These are phyloP conservation scores for Miichthys miiuy DNA, from an alignment of 2,797 vertebrate genomes.

Conservation along the genomic window DNA sequence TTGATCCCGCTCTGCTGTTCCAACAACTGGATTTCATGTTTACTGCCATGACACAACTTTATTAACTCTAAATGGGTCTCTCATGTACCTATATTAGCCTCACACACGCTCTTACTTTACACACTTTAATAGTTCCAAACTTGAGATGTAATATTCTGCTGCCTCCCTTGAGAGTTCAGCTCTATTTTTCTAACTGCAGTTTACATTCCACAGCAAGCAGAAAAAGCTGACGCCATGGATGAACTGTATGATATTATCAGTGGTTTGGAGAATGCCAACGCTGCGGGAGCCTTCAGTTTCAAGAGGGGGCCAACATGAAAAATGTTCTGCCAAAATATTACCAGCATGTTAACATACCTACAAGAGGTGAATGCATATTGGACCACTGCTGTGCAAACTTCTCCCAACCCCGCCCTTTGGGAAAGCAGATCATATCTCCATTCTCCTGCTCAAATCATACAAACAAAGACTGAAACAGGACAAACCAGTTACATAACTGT, in stretches of 20 bases:
- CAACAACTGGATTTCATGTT: slow-evolving; percentile 9
- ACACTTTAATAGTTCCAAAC: slow-evolving; percentile 18
- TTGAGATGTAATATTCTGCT: slow-evolving; percentile 27
- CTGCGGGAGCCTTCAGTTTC: slow-evolving; percentile 49
- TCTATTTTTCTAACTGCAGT: slow-evolving; percentile 35
- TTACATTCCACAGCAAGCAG: slow-evolving; percentile 56
- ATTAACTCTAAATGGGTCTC: slow-evolving; percentile 14
- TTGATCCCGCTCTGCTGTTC: slow-evolving; percentile 1
- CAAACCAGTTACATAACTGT: slow-evolving; percentile 44
- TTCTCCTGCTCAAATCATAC: slow-evolving; percentile 26
- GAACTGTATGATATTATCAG: slow-evolving; percentile 53
- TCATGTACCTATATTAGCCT: slow-evolving; percentile 20
- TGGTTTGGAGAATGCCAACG: slow-evolving; percentile 17
- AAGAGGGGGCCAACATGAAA: slow-evolving; percentile 9
- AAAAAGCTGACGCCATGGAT: slow-evolving; percentile 40
- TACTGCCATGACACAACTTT: slow-evolving; percentile 3
- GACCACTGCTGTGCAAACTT: slow-evolving; percentile 20
- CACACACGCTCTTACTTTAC: slow-evolving; percentile 22
- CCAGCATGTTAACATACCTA: slow-evolving; percentile 34
- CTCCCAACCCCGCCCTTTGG: slow-evolving; percentile 49
- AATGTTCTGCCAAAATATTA: slow-evolving; percentile 11
- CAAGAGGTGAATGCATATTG: slow-evolving; percentile 24
- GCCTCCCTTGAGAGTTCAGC: slow-evolving; percentile 37
- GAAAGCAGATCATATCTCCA: slow-evolving; percentile 65
- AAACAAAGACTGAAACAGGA: slow-evolving; percentile 50